Conservation (phyloP, 2,888 invertebrate genomes). For the Mimas tiliae region DNA sequence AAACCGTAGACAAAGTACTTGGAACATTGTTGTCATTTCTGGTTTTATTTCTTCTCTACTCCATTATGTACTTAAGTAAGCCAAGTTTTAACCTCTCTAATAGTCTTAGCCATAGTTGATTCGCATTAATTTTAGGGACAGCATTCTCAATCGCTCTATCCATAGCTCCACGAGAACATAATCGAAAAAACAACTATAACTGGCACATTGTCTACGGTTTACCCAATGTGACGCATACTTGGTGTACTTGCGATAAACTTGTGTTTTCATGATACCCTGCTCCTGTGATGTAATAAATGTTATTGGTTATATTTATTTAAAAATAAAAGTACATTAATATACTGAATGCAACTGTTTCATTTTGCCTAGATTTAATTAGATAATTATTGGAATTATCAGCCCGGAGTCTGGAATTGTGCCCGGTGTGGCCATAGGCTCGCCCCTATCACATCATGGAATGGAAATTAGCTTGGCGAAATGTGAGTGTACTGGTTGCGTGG, state of each 20-base stretch:
- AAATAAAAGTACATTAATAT: slow-evolving; percentile 83
- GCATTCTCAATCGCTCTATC: no score
- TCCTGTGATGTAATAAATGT: slow-evolving; percentile 85
- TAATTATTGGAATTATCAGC: no score
- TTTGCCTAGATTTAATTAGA: background rate
- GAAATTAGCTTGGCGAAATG: no score
- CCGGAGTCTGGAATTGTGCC: no score
- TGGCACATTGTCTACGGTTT: slow-evolving; percentile 50
- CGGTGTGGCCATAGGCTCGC: no score
- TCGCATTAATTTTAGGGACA: no score
- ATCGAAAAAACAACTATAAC: slow-evolving; percentile 28
- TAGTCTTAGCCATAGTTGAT: no score
- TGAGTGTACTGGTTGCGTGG: no score
- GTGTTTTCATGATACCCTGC: slow-evolving; percentile 83
- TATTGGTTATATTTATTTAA: slow-evolving; percentile 85
- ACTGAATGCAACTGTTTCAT: slow-evolving; percentile 50
- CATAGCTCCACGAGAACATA: no score
- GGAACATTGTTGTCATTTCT: background rate
- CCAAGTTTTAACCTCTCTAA: no score
- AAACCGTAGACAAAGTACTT: slow-evolving; percentile 26
- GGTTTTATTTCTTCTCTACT: background rate
- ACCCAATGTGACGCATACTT: slow-evolving; percentile 44
- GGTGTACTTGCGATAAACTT: slow-evolving; percentile 67
- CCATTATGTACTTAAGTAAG: background rate
- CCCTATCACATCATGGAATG: no score